These are phyloP conservation scores for Metopolophium dirhodum DNA, from an alignment of 1,140 invertebrate genomes.

Conservation along the genomic window DNA sequence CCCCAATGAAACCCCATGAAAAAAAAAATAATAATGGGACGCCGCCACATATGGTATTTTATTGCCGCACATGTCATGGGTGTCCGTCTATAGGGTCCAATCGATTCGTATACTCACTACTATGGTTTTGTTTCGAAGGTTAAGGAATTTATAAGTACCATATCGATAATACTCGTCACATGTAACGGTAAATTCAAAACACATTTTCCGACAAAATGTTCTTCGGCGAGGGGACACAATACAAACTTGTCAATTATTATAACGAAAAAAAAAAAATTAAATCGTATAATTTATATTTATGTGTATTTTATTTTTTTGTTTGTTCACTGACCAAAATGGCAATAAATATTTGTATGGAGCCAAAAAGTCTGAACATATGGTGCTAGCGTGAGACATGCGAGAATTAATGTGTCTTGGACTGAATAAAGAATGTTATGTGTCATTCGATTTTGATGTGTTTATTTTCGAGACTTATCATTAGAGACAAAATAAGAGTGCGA, in stretches of 20 bases:
- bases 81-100: background rate
- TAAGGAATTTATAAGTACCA: background rate
- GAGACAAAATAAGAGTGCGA: background rate
- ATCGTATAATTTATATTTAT: background rate
- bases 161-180: background rate
- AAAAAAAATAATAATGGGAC: slow-evolving; percentile 9
- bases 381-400: background rate
- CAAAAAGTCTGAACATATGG: slow-evolving; percentile 37
- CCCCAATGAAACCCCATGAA: background rate
- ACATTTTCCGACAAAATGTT: background rate
- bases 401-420: slow-evolving; percentile 20
- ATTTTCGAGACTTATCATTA: slow-evolving; percentile 24
- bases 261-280: background rate
- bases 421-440: slow-evolving; percentile 23
- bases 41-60: slow-evolving; percentile 36
- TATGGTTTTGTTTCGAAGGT: slow-evolving; percentile 39
- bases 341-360: background rate
- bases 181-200: background rate
- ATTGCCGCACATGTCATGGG: slow-evolving; percentile 35
- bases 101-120: slow-evolving; percentile 19
- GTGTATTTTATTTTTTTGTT: background rate
- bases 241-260: background rate
- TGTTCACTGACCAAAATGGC: background rate
- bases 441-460: slow-evolving; percentile 16
- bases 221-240: background rate